These are phyloP conservation scores for Phataginus tetradactyla DNA, from an alignment of 2,797 vertebrate genomes.

Conservation along the genomic window DNA sequence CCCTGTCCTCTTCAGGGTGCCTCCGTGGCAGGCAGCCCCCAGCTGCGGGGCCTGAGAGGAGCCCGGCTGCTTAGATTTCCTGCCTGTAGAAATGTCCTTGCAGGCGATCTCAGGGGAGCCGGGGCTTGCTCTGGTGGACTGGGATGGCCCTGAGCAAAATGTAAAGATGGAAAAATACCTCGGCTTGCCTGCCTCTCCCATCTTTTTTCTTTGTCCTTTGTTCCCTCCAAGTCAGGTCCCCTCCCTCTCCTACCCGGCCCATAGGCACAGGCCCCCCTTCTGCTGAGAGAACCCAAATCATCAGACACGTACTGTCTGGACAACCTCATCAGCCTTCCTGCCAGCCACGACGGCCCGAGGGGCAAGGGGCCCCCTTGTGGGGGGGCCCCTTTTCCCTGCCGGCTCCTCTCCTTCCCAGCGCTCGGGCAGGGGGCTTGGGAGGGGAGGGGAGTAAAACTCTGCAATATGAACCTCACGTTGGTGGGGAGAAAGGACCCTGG, in stretches of 20 bases:
- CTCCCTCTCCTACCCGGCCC: not conserved
- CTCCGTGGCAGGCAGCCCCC: not conserved
- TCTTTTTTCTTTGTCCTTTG: slow-evolving; percentile 58
- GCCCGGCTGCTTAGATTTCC: slow-evolving; percentile 43
- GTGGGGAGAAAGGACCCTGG: not conserved
- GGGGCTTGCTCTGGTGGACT: slow-evolving; percentile 6
- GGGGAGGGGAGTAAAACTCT: not conserved
- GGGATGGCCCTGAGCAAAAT: slow-evolving; percentile 64
- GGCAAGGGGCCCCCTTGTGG: not conserved
- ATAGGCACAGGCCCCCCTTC: not conserved
- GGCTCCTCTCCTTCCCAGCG: not conserved
- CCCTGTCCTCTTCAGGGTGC: not conserved
- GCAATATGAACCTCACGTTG: not conserved
- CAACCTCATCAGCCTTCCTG: not conserved
- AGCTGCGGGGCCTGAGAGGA: not conserved
- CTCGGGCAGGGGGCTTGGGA: fast-evolving
- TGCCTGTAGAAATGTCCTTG: slow-evolving; percentile 66
- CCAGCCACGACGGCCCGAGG: not conserved
- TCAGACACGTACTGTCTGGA: not conserved
- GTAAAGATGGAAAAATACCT: slow-evolving; percentile 73
- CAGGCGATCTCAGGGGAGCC: slow-evolving; percentile 55
- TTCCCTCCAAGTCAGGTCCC: slow-evolving; percentile 23
- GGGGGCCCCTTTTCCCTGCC: not conserved
- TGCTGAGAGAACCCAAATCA: slow-evolving; percentile 23
- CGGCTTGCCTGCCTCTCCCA: slow-evolving; percentile 56